These are phyloP conservation scores for Phrynocephalus versicolor DNA, from an alignment of 2,113 vertebrate genomes.

Conservation along the genomic window DNA sequence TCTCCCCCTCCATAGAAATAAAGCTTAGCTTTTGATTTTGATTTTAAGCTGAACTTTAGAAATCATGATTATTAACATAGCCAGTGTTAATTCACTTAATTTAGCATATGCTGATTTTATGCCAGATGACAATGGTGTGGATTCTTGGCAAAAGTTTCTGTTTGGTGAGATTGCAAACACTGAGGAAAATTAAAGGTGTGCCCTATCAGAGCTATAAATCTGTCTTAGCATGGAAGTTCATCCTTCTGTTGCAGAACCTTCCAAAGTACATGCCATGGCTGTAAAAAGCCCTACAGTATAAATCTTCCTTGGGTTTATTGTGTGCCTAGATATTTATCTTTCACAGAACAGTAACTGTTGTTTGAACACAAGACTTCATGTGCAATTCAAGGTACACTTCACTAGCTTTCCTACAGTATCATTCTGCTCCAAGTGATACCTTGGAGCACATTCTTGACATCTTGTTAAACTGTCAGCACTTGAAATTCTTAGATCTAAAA, in stretches of 20 bases:
- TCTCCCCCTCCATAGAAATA: neutral
- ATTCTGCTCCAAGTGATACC: neutral
- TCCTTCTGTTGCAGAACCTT: neutral
- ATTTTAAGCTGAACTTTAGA: neutral
- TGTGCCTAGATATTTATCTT: neutral
- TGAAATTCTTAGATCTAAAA: slow-evolving; percentile 11
- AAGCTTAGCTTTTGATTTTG: neutral
- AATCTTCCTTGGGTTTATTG: neutral
- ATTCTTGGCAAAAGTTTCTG: neutral
- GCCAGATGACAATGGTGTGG: neutral
- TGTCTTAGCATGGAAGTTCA: neutral
- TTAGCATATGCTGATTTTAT: neutral
- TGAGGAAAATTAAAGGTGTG: neutral
- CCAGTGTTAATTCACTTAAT: neutral
- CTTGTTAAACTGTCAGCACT: slow-evolving; percentile 19
- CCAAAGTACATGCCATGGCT: neutral
- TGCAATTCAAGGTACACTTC: neutral
- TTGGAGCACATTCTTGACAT: slow-evolving; percentile 1
- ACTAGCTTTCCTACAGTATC: slow-evolving; percentile 8
- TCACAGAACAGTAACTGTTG: neutral
- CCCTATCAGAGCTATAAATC: neutral
- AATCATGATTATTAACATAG: neutral
- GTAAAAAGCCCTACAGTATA: neutral
- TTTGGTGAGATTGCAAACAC: neutral
- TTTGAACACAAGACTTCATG: neutral